A percentile compares a stretch with the other conserved stretches of the same genome.
phyloP scores from a whole-genome alignment of 2,888 invertebrate genomes.

The Epsilonema sp. region DNA sequence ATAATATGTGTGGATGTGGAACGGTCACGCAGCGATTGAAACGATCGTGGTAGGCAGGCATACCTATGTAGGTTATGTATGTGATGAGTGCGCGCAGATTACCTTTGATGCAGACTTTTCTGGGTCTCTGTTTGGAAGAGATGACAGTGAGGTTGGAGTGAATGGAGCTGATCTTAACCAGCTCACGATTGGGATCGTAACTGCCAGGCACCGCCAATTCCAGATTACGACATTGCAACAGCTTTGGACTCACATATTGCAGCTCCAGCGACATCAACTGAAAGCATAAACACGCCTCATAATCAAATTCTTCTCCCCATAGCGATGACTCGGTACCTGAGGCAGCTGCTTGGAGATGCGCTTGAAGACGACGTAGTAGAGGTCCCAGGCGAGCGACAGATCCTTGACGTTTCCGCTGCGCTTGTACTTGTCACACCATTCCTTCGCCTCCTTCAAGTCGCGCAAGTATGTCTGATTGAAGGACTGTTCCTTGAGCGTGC shows the following conservation, averaged over 20 bases:
- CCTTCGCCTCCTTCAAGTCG: conserved; percentile 77
- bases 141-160: conserved; percentile 44
- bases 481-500: conserved; percentile 85
- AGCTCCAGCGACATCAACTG: conserved; percentile 33
- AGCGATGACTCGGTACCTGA: conserved; percentile 29
- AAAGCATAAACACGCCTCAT: not conserved
- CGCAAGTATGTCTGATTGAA: conserved; percentile 63
- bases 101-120: conserved; percentile 70
- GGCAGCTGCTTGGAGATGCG: conserved; percentile 85
- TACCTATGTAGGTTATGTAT: too few species aligned
- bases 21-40: too few species aligned
- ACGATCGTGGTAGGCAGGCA: too few species aligned
- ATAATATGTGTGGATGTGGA: too few species aligned
- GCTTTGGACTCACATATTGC: conserved; percentile 79
- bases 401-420: conserved; percentile 66
- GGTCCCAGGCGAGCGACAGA: conserved; percentile 93
- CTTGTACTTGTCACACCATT: conserved; percentile 77
- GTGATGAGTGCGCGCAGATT: too few species aligned
- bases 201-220: conserved; percentile 94
- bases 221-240: conserved; percentile 67
- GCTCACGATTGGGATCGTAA: conserved; percentile 70
- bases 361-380: conserved; percentile 94
- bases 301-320: not conserved
- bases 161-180: conserved; percentile 37
- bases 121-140: conserved; percentile 87